A percentile compares a stretch with the other conserved stretches of the same genome.
Evolutionary conservation across 1,140 invertebrate genomes (phyloP).

Genomic region (Lasioglossum albipes): DNA sequence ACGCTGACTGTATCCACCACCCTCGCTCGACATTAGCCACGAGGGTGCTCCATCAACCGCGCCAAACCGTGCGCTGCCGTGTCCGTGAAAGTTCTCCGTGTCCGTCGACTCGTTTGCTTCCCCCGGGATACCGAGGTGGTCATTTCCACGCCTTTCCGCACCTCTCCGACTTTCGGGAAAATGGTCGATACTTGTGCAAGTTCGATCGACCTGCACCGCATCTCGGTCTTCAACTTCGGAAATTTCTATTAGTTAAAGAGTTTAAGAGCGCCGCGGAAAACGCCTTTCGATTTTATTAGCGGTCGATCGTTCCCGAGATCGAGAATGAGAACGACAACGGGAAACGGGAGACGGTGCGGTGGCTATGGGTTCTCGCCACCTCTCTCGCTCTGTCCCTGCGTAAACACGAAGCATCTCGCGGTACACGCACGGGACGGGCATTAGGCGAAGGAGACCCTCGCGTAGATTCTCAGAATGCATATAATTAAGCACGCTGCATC

Average conservation of each 20-base stretch:
- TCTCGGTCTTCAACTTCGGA: not conserved
- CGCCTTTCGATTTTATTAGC: too few species aligned
- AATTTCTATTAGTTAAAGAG: too few species aligned
- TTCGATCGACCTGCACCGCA: not conserved
- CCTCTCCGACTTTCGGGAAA: conserved; percentile 26
- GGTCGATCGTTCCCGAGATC: conserved; percentile 24
- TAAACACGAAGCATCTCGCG: conserved; percentile 67
- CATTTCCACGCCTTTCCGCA: conserved; percentile 53
- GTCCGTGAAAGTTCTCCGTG: conserved; percentile 35
- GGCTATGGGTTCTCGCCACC: too few species aligned
- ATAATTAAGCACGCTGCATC: conserved; percentile 73
- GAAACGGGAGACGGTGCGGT: not conserved
- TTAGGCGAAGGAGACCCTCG: conserved; percentile 69
- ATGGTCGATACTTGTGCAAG: conserved; percentile 19
- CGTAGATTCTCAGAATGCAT: conserved; percentile 76
- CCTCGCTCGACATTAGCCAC: conserved; percentile 72
- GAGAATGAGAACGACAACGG: not conserved
- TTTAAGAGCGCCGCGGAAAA: too few species aligned
- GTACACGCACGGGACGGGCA: conserved; percentile 58
- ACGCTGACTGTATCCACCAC: conserved; percentile 61
- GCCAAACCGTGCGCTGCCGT: conserved; percentile 61
- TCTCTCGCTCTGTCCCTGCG: conserved; percentile 51
- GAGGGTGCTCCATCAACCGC: conserved; percentile 73
- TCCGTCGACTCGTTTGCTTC: conserved; percentile 28
- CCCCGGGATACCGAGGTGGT: conserved; percentile 39